phyloP scores from a whole-genome alignment of 2,113 vertebrate species.

The Cyanoderma ruficeps region DNA sequence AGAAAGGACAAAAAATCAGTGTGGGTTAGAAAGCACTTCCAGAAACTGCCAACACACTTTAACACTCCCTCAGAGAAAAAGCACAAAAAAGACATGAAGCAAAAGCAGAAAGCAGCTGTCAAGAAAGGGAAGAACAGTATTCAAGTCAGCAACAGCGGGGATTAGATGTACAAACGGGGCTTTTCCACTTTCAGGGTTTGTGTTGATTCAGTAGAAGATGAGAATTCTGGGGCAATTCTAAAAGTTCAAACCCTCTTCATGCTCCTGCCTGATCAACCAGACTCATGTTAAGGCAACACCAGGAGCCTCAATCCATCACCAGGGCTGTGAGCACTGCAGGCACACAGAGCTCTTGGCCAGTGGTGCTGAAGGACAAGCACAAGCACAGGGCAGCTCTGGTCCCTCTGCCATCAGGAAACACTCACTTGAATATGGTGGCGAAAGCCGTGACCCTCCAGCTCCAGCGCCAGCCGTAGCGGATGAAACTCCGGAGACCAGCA shows the following conservation, averaged over 20 bases:
- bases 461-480: constrained; percentile 95
- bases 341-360: not conserved
- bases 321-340: not conserved
- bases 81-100: not conserved
- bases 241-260: not conserved
- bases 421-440: constrained; percentile 90
- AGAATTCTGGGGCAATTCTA: not conserved
- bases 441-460: constrained; percentile 89
- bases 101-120: not conserved
- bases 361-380: not conserved
- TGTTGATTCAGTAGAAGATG: not conserved
- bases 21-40: not conserved
- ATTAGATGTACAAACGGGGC: not conserved
- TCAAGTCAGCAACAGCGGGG: not conserved
- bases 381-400: not conserved
- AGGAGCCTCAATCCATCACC: not conserved
- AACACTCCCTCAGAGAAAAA: not conserved
- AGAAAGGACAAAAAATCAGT: not conserved
- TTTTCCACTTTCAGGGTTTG: not conserved
- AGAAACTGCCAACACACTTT: not conserved
- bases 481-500: constrained; percentile 85
- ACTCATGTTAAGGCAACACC: not conserved
- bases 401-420: not conserved
- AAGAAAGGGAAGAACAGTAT: not conserved
- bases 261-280: not conserved